Evolutionary conservation across 2,888 invertebrate genomes (phyloP).

Genomic region (Drosophila peninsularis): DNA sequence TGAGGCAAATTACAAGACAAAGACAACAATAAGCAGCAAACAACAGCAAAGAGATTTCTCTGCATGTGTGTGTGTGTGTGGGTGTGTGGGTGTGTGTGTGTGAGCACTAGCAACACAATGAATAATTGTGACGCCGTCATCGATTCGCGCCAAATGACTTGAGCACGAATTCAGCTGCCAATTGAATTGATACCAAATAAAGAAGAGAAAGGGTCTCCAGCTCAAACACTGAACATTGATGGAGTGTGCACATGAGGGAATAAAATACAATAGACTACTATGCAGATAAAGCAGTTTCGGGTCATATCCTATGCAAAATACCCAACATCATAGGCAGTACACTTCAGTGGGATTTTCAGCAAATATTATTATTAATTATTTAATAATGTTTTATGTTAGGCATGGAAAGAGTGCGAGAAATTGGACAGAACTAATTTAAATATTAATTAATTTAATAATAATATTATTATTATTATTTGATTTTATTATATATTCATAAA

Average conservation of each 20-base stretch:
- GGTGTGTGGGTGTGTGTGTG: constrained; percentile 12
- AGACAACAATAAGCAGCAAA: constrained; percentile 39
- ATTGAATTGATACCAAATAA: constrained; percentile 18
- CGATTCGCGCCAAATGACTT: constrained; percentile 72
- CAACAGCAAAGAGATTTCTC: constrained; percentile 29
- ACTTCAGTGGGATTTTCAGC: not conserved
- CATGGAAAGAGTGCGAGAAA: too few species aligned
- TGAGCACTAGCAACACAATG: constrained; percentile 32
- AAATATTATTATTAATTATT: too few species aligned
- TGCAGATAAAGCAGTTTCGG: not conserved
- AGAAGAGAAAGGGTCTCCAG: not conserved
- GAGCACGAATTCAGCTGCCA: constrained; percentile 21
- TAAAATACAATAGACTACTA: not conserved
- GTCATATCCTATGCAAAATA: not conserved
- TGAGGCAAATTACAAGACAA: constrained; percentile 65
- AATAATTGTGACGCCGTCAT: constrained; percentile 75
- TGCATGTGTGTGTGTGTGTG: constrained; percentile 4
- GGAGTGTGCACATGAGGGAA: not conserved
- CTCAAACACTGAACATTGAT: not conserved
- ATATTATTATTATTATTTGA: too few species aligned
- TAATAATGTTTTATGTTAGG: too few species aligned
- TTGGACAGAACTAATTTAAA: too few species aligned
- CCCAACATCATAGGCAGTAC: too few species aligned
- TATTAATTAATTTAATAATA: too few species aligned
- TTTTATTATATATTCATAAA: too few species aligned